Conservation (phyloP, 2,797 vertebrate genomes). For the Jordanella pulchra region DNA sequence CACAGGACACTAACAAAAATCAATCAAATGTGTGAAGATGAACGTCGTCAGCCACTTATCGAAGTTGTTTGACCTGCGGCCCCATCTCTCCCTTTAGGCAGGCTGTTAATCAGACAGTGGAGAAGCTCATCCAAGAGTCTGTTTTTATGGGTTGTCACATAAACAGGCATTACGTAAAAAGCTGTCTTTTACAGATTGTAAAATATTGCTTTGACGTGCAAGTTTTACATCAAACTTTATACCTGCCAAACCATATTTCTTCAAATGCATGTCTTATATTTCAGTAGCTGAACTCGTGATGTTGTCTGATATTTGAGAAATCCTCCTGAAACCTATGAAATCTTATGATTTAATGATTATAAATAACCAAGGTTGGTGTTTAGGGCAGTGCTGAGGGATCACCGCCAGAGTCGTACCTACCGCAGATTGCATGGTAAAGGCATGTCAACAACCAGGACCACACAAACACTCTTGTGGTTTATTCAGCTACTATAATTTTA, state of each 20-base stretch:
- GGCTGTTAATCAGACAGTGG: slow-evolving; percentile 57
- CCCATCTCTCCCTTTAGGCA: slow-evolving; percentile 35
- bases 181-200: slow-evolving; percentile 49
- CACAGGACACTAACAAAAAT: slow-evolving; percentile 31
- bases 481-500: slow-evolving; percentile 38
- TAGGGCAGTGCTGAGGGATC: slow-evolving; percentile 18
- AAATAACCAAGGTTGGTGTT: slow-evolving; percentile 29
- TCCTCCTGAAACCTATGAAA: slow-evolving; percentile 22
- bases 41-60: slow-evolving; percentile 64
- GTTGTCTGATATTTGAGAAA: slow-evolving; percentile 25
- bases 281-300: slow-evolving; percentile 29
- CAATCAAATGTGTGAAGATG: slow-evolving; percentile 55
- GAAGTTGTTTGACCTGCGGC: slow-evolving; percentile 38
- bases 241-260: slow-evolving; percentile 39
- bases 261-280: slow-evolving; percentile 47
- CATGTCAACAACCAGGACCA: slow-evolving; percentile 47
- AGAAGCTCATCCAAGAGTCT: slow-evolving; percentile 45
- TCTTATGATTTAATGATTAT: slow-evolving; percentile 39
- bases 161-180: neutral
- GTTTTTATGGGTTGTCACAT: slow-evolving; percentile 52
- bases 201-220: slow-evolving; percentile 53
- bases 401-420: slow-evolving; percentile 51
- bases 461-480: slow-evolving; percentile 45
- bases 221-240: slow-evolving; percentile 24
- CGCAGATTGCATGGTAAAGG: slow-evolving; percentile 51